A percentile compares a stretch with the other conserved stretches of the same genome.
These are phyloP conservation scores for Hoplodrina ambigua DNA, from an alignment of 2,888 invertebrate species.

Conservation along the genomic window DNA sequence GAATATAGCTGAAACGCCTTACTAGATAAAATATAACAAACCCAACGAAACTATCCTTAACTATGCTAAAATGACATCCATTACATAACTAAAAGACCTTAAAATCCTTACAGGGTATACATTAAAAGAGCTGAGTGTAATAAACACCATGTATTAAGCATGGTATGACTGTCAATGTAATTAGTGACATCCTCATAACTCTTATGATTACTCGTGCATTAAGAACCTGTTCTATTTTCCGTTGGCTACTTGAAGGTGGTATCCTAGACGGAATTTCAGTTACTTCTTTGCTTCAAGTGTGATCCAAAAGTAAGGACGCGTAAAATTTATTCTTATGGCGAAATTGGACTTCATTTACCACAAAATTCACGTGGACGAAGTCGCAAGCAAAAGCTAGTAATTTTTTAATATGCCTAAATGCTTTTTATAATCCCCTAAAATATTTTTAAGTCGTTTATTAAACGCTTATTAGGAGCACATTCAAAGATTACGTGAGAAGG, in stretches of 20 bases:
- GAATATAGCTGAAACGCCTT: background rate
- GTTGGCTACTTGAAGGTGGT: conserved; percentile 74
- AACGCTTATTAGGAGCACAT: conserved; percentile 31
- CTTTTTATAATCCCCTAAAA: background rate
- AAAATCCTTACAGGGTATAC: conserved; percentile 2
- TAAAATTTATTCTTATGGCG: background rate
- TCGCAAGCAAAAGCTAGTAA: background rate
- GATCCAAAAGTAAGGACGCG: conserved; percentile 31
- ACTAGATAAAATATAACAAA: background rate
- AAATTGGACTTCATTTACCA: conserved; percentile 1
- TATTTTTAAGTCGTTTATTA: conserved; percentile 17
- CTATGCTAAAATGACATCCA: conserved; percentile 5
- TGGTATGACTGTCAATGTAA: conserved; percentile 70
- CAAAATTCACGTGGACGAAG: too few species aligned
- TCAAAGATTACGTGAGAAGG: conserved; percentile 44
- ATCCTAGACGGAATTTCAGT: conserved; percentile 68
- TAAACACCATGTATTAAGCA: conserved; percentile 43
- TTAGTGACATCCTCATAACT: conserved; percentile 75
- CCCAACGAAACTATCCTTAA: background rate
- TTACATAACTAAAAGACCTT: background rate
- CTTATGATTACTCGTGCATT: conserved; percentile 71
- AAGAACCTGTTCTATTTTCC: conserved; percentile 74
- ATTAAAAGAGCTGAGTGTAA: conserved; percentile 27
- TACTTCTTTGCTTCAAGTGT: conserved; percentile 42
- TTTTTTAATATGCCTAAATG: background rate